Evolutionary conservation across 2,113 vertebrate genomes (phyloP).

Genomic region (Abramis brama): DNA sequence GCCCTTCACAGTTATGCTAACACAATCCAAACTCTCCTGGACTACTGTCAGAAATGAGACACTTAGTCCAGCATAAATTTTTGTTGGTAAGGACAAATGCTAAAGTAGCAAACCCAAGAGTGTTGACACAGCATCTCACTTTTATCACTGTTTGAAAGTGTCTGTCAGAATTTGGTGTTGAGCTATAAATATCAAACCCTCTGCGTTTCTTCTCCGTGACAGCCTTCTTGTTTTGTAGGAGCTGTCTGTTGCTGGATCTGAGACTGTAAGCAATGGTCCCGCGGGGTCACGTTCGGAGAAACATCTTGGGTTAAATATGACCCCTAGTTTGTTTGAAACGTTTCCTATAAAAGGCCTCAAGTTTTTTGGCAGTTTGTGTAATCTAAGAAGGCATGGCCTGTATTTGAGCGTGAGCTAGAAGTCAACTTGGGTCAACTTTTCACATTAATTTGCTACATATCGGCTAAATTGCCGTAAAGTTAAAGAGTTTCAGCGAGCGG

Average conservation of each 20-base stretch:
- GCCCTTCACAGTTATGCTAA: slow-evolving; percentile 35
- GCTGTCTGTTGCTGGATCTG: neutral
- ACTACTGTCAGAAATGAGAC: slow-evolving; percentile 14
- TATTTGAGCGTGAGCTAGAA: neutral
- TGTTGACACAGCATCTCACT: slow-evolving; percentile 26
- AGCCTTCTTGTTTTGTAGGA: neutral
- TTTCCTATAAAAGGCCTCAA: neutral
- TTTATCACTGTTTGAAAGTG: slow-evolving; percentile 46
- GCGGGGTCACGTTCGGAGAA: slow-evolving; percentile 7
- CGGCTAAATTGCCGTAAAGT: slow-evolving; percentile 34
- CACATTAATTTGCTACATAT: slow-evolving; percentile 26
- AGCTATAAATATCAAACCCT: slow-evolving; percentile 31
- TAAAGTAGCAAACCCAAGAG: neutral
- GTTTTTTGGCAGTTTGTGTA: neutral
- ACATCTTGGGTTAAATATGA: neutral
- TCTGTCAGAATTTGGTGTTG: slow-evolving; percentile 34
- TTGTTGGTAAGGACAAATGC: neutral
- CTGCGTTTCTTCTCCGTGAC: slow-evolving; percentile 16
- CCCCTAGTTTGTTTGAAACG: neutral
- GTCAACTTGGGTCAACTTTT: slow-evolving; percentile 31
- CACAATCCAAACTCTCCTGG: slow-evolving; percentile 34
- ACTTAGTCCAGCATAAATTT: neutral
- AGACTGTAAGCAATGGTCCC: slow-evolving; percentile 16
- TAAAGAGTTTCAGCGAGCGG: neutral
- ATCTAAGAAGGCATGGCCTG: neutral